phyloP scores from a whole-genome alignment of 1,140 invertebrate species.

The Nephila pilipes region DNA sequence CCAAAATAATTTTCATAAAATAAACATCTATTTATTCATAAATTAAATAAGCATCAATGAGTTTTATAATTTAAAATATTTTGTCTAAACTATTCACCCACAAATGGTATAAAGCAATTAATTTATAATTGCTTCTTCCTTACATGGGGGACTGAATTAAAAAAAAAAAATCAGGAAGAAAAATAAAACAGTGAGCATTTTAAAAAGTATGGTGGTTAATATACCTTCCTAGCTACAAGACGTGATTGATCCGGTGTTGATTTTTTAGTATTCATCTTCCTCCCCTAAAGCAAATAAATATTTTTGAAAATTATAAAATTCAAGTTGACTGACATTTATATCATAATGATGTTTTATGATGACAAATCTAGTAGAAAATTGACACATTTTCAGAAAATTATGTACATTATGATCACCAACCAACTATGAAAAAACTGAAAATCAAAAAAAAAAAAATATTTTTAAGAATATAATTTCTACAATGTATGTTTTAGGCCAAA shows the following conservation, averaged over 20 bases:
- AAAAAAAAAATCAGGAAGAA: not conserved
- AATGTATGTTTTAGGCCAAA: no score
- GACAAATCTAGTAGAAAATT: no score
- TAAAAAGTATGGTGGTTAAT: not conserved
- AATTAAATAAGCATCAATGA: not conserved
- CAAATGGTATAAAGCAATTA: not conserved
- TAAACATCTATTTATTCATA: no score
- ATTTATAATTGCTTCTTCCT: not conserved
- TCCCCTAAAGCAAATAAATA: constrained; percentile 1
- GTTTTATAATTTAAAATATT: not conserved
- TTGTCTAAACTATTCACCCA: not conserved
- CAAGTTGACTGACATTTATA: not conserved
- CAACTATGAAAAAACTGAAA: no score
- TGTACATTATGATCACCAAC: no score
- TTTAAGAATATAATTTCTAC: no score
- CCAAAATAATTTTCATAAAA: no score
- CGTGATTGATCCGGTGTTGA: not conserved
- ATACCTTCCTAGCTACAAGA: not conserved
- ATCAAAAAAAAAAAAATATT: no score
- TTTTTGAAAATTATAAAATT: not conserved
- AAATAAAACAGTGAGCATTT: not conserved
- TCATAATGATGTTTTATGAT: no score
- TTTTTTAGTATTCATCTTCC: not conserved
- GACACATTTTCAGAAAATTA: no score
- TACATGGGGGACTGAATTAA: not conserved